phyloP scores from a whole-genome alignment of 2,888 invertebrate species.

The Campopleginae sp. region DNA sequence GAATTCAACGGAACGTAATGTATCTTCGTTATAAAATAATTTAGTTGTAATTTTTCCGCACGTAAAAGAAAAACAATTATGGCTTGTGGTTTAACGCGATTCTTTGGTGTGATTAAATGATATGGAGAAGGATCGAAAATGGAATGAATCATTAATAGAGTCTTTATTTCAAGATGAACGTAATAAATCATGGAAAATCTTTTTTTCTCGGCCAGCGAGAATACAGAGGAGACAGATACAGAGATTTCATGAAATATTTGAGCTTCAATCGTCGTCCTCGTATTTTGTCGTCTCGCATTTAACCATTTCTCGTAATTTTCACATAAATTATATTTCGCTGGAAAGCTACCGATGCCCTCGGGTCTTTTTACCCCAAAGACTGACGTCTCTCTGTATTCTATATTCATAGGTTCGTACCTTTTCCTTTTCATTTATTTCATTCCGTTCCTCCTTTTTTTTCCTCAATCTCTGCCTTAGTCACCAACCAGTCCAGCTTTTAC shows the following conservation, averaged over 20 bases:
- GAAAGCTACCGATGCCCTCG: constrained; percentile 15
- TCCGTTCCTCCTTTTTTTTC: constrained; percentile 1
- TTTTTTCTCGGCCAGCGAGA: constrained; percentile 29
- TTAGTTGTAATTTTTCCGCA: background rate
- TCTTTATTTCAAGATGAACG: background rate
- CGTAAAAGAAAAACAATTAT: background rate
- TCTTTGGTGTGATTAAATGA: background rate
- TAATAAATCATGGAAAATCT: background rate
- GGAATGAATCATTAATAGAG: background rate
- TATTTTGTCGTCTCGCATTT: constrained; percentile 19
- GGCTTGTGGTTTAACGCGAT: background rate
- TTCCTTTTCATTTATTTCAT: constrained; percentile 6
- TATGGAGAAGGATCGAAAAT: background rate
- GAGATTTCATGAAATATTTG: constrained; percentile 31
- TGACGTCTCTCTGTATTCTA: background rate
- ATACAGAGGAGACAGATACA: constrained; percentile 1
- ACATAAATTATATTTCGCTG: constrained; percentile 56
- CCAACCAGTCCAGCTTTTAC: constrained; percentile 40
- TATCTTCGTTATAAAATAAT: background rate
- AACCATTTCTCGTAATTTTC: constrained; percentile 59
- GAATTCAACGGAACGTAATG: background rate
- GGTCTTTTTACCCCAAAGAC: constrained; percentile 3
- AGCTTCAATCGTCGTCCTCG: constrained; percentile 18
- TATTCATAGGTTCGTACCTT: constrained; percentile 23
- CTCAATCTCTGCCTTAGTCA: constrained; percentile 21